Percentiles rank a stretch among this genome's conserved stretches.
phyloP scores from a whole-genome alignment of 2,888 invertebrate species.

The Phania funesta region DNA sequence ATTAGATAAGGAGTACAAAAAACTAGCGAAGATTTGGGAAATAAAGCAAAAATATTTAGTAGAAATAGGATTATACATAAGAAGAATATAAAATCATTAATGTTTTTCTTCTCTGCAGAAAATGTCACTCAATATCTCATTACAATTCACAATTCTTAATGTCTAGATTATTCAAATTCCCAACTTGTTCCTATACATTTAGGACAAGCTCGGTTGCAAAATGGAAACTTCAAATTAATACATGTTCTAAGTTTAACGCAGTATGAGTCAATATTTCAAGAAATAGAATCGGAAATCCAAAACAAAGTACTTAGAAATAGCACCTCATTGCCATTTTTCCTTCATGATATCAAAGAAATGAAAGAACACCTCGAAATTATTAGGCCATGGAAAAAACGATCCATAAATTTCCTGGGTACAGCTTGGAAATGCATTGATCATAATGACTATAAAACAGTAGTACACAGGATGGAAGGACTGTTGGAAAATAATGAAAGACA shows the following conservation, averaged over 20 bases:
- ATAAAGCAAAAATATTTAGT: slow-evolving; percentile 12
- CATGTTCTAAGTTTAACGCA: slow-evolving; percentile 2
- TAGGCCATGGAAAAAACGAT: neutral
- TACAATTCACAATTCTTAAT: too few relatives aligned
- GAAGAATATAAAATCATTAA: slow-evolving; percentile 3
- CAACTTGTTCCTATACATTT: slow-evolving; percentile 1
- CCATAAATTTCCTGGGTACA: slow-evolving; percentile 10
- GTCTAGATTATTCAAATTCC: neutral
- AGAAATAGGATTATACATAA: slow-evolving; percentile 22
- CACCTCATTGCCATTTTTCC: slow-evolving; percentile 1
- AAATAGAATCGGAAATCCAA: slow-evolving; percentile 5
- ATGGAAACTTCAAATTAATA: slow-evolving; percentile 25
- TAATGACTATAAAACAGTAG: neutral
- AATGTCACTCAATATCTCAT: too few relatives aligned
- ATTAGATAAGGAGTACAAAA: slow-evolving; percentile 14
- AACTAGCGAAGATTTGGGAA: slow-evolving; percentile 2
- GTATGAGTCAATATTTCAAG: neutral
- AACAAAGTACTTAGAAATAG: slow-evolving; percentile 4
- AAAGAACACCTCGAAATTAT: slow-evolving; percentile 9
- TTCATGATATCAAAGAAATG: neutral
- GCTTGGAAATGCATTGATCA: slow-evolving; percentile 13
- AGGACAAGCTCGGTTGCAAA: too few relatives aligned
- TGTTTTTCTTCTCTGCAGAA: slow-evolving; percentile 2
- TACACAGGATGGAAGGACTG: slow-evolving; percentile 11
- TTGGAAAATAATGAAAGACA: slow-evolving; percentile 18